A percentile compares a stretch with the other conserved stretches of the same genome.
These are phyloP conservation scores for Cotesia congregata DNA, from an alignment of 2,888 invertebrate species.

Conservation along the genomic window DNA sequence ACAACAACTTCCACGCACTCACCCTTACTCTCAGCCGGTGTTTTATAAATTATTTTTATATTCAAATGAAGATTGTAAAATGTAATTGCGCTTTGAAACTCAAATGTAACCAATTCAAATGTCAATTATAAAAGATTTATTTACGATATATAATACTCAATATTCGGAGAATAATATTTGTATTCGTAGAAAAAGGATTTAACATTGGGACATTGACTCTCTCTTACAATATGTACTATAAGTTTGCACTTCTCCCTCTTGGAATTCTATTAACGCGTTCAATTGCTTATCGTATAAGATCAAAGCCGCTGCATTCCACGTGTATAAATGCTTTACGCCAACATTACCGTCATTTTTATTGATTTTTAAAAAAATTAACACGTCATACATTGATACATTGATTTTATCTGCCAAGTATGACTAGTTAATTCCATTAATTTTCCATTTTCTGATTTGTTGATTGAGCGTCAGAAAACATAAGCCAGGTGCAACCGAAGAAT, in stretches of 20 bases:
- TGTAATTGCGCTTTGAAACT: constrained; percentile 17
- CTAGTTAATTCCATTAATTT: not conserved
- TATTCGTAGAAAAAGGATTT: constrained; percentile 1
- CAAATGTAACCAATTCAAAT: constrained; percentile 35
- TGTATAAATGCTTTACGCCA: not conserved
- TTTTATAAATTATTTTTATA: constrained; percentile 3
- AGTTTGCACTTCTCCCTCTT: constrained; percentile 19
- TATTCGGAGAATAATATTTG: constrained; percentile 38
- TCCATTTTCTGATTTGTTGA: not conserved
- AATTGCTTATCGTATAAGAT: constrained; percentile 24
- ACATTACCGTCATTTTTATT: not conserved
- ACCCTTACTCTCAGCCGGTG: not conserved
- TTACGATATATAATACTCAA: constrained; percentile 24
- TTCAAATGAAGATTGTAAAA: constrained; percentile 8
- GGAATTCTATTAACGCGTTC: constrained; percentile 36
- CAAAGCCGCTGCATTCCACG: not conserved
- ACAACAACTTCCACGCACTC: not conserved
- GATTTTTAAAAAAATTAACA: constrained; percentile 11
- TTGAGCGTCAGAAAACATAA: not conserved
- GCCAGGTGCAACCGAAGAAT: not conserved
- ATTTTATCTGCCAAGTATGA: not conserved
- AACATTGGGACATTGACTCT: constrained; percentile 27
- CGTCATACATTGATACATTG: not conserved
- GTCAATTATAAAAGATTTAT: constrained; percentile 40
- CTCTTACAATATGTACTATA: not conserved